These are phyloP conservation scores for Campopleginae sp. DNA, from an alignment of 2,888 invertebrate genomes.

Conservation along the genomic window DNA sequence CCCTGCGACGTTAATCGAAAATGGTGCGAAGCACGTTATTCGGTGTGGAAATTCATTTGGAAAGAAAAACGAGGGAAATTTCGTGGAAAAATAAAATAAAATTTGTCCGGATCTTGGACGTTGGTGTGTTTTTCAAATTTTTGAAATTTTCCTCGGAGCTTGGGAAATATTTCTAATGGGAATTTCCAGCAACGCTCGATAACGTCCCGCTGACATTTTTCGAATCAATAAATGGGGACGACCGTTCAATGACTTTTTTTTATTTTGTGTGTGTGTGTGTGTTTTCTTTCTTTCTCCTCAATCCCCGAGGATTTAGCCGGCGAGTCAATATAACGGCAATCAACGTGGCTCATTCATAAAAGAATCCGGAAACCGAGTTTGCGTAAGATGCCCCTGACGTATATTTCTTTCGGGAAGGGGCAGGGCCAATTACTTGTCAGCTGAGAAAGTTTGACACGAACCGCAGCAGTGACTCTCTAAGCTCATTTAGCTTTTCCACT, in stretches of 20 bases:
- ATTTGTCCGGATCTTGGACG: background rate
- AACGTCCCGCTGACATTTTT: conserved; percentile 51
- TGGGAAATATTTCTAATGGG: background rate
- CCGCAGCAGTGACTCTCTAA: background rate
- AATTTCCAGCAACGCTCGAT: background rate
- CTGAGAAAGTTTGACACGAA: conserved; percentile 29
- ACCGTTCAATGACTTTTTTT: background rate
- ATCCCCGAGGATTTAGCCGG: conserved; percentile 10
- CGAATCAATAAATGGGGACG: conserved; percentile 29
- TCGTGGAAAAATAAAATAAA: background rate
- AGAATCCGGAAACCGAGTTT: conserved; percentile 17
- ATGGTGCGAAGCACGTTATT: background rate
- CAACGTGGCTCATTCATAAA: conserved; percentile 59
- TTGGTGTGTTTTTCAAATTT: background rate
- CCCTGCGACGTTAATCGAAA: background rate
- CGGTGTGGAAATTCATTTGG: background rate
- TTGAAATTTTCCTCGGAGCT: background rate
- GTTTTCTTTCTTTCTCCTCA: background rate
- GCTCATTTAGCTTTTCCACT: conserved; percentile 9
- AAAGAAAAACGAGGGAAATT: background rate
- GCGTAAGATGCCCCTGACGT: background rate
- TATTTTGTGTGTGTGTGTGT: too few species aligned
- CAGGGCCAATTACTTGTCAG: conserved; percentile 34
- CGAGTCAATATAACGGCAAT: conserved; percentile 58
- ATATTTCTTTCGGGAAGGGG: background rate